Percentiles rank a stretch among this genome's conserved stretches.
Evolutionary conservation across 2,888 invertebrate species (phyloP).

Genomic region (Megalurothrips usitatus): DNA sequence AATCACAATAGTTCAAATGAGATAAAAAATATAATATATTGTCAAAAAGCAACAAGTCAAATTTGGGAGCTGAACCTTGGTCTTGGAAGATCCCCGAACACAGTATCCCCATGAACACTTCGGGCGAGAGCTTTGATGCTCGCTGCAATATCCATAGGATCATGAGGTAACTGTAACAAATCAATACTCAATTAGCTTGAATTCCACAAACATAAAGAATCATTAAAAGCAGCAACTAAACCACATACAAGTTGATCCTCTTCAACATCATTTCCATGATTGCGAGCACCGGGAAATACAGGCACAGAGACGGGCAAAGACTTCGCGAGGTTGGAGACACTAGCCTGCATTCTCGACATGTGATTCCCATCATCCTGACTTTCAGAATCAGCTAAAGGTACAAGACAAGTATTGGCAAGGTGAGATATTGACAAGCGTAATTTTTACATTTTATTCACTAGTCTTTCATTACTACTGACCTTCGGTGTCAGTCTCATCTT

Average conservation of each 20-base stretch:
- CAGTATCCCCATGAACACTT: conserved; percentile 81
- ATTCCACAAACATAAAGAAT: conserved; percentile 40
- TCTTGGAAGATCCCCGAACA: conserved; percentile 82
- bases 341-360: conserved; percentile 49
- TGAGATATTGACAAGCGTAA: conserved; percentile 10
- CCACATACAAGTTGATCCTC: conserved; percentile 35
- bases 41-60: conserved; percentile 47
- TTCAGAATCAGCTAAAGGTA: conserved; percentile 46
- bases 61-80: conserved; percentile 81
- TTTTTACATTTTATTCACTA: conserved; percentile 26
- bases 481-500: conserved; percentile 66
- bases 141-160: conserved; percentile 78
- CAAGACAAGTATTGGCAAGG: conserved; percentile 30
- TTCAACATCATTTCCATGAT: conserved; percentile 32
- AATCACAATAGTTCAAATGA: neutral
- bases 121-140: conserved; percentile 88
- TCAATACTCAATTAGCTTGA: conserved; percentile 33
- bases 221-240: conserved; percentile 23
- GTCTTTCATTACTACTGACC: conserved; percentile 50
- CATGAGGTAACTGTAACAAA: conserved; percentile 44
- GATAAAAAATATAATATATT: neutral
- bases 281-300: conserved; percentile 48
- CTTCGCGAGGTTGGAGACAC: conserved; percentile 58
- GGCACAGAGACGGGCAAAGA: conserved; percentile 78
- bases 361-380: conserved; percentile 60